Percentiles rank a stretch among this genome's conserved stretches.
Conservation (phyloP, 1,140 invertebrate genomes). For the Drosophila aff. region DNA sequence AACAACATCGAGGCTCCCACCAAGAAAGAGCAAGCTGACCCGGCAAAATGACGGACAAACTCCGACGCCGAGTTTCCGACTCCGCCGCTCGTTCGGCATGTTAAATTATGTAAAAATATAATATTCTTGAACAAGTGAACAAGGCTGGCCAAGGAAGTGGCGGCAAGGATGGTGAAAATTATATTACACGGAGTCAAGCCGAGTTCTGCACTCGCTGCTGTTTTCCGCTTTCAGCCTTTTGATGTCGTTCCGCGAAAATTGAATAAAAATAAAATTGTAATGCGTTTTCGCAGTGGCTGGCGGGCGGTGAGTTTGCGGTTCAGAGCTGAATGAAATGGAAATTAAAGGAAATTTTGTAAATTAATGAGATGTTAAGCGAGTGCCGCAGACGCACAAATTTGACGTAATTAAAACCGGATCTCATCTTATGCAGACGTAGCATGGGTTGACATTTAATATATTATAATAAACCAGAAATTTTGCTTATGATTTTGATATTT, state of each 20-base stretch:
- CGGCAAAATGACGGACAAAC: constrained; percentile 17
- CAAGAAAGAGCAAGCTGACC: constrained; percentile 55
- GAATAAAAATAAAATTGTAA: constrained; percentile 72
- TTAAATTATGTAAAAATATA: constrained; percentile 79
- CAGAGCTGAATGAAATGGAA: constrained; percentile 36
- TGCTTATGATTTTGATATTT: background rate
- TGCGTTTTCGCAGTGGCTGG: constrained; percentile 31
- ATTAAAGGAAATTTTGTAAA: constrained; percentile 43
- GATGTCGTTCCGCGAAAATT: constrained; percentile 65
- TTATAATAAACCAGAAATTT: background rate
- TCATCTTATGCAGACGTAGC: background rate
- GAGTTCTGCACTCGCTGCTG: constrained; percentile 35
- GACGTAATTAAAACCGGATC: constrained; percentile 17
- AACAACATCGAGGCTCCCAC: constrained; percentile 28
- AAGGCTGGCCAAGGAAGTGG: constrained; percentile 17
- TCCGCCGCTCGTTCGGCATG: constrained; percentile 26
- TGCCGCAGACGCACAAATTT: constrained; percentile 8
- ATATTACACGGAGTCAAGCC: constrained; percentile 50
- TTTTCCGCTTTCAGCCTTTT: constrained; percentile 47
- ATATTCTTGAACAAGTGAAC: constrained; percentile 50
- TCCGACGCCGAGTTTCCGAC: background rate
- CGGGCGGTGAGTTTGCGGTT: constrained; percentile 37
- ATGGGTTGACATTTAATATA: background rate
- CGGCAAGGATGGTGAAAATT: constrained; percentile 47
- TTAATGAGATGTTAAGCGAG: constrained; percentile 46